These are phyloP conservation scores for Eristalinus aeneus DNA, from an alignment of 2,888 invertebrate genomes.

Conservation along the genomic window DNA sequence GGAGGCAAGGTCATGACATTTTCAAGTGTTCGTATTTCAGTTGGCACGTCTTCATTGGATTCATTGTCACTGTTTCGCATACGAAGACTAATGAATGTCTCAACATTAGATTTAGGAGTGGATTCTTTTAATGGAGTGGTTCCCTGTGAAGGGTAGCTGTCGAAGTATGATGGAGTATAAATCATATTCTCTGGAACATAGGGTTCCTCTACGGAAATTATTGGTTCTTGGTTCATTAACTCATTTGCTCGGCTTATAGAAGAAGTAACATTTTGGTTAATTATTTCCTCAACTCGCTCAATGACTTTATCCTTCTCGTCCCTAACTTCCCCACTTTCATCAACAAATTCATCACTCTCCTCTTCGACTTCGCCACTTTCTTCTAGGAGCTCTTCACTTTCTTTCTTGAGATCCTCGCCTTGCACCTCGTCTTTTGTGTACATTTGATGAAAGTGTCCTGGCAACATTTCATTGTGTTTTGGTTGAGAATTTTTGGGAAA, in stretches of 20 bases:
- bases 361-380: background rate
- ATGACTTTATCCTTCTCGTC: no score
- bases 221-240: no score
- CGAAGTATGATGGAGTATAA: slow-evolving; percentile 4
- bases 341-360: no score
- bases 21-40: background rate
- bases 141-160: background rate
- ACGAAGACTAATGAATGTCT: background rate
- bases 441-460: slow-evolving; percentile 44
- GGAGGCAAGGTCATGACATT: background rate
- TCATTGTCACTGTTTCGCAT: background rate
- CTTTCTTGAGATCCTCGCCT: background rate
- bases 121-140: background rate
- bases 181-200: background rate
- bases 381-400: background rate
- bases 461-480: slow-evolving; percentile 26
- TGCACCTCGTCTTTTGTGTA: slow-evolving; percentile 17
- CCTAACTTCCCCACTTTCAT: background rate
- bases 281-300: background rate
- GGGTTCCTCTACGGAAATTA: background rate
- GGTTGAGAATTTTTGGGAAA: slow-evolving; percentile 50
- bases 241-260: background rate
- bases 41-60: background rate
- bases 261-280: background rate
- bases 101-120: background rate